These are phyloP conservation scores for Carterocephalus palaemon DNA, from an alignment of 2,888 invertebrate genomes.

Conservation along the genomic window DNA sequence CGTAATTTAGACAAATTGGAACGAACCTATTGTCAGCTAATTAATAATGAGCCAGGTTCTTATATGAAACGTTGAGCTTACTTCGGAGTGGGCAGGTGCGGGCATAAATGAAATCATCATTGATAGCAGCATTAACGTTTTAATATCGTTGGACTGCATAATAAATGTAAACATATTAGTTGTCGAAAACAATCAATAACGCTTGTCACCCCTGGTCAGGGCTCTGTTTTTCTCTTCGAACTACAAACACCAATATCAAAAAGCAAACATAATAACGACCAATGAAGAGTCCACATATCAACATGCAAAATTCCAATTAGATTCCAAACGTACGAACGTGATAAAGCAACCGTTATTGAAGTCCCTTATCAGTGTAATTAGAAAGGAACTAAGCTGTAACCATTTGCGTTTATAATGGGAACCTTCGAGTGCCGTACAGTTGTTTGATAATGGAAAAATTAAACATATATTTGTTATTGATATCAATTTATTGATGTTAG, in stretches of 20 bases:
- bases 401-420: slow-evolving; percentile 73
- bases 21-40: slow-evolving; percentile 44
- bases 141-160: slow-evolving; percentile 16
- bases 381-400: slow-evolving; percentile 75
- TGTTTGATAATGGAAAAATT: slow-evolving; percentile 53
- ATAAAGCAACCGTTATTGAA: slow-evolving; percentile 76
- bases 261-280: slow-evolving; percentile 76
- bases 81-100: slow-evolving; percentile 29
- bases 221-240: slow-evolving; percentile 56
- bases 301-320: slow-evolving; percentile 79
- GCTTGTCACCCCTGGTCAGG: slow-evolving; percentile 22
- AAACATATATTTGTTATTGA: slow-evolving; percentile 13
- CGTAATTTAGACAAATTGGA: slow-evolving; percentile 57
- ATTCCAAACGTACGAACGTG: slow-evolving; percentile 75
- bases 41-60: slow-evolving; percentile 37
- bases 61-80: slow-evolving; percentile 18
- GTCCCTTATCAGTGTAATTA: slow-evolving; percentile 76
- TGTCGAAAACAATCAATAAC: slow-evolving; percentile 23
- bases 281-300: slow-evolving; percentile 75
- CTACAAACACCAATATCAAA: slow-evolving; percentile 71
- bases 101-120: slow-evolving; percentile 22
- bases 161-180: slow-evolving; percentile 22
- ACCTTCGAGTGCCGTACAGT: slow-evolving; percentile 60
- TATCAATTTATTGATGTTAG: slow-evolving; percentile 9
- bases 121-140: slow-evolving; percentile 23